Evolutionary conservation across 2,888 invertebrate genomes (phyloP), one percentile per base, ranked within the genome.

Genomic region (Lathronympha strigana): DNA sequence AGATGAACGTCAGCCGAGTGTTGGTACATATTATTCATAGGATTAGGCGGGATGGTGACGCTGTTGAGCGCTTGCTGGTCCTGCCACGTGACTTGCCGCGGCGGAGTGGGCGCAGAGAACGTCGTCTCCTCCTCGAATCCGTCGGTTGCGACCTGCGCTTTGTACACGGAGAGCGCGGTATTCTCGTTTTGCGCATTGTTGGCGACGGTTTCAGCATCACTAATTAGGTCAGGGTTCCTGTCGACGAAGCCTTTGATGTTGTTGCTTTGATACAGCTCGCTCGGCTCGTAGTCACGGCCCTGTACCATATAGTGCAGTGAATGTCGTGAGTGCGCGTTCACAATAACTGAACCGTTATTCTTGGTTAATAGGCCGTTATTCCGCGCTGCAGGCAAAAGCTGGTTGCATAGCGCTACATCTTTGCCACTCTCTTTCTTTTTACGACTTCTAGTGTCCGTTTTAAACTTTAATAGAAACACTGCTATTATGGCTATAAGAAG

Each of bases 201-300:
- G 72, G 90, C 88, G 71, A 92, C 89, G 69, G 90, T 94, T 87
- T 95, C 95, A 72, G 95, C 95, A 80, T 96, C 96, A 86, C 95
- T 96, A 81, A 96, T 95, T 81, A 96, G 92, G 87, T 96, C 96
- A 62, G 96, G 96, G 86, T 96, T 96, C 84, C 95, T 95, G 82
- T 96, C 96, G 75, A 86, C 88, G 79, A 88, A 91, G 80, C 87
- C 86, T 88, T 90, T 91, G 78, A 90, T 84, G 81, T 86, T 89
- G 82, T 85, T 88, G 81, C 87, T 86, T 81, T 88, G 89, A 83
- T 88, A 91, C 73, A 86, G 78, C 76, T 91, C 88, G 73, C 82
- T 85, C 73, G 93, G 92, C 58, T 94, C 95, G 77, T 94, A 93
- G 86, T 93, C 93, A 77, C 90, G 90, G 77, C 78, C 82, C 79